Evolutionary conservation across 2,113 vertebrate species (phyloP).

Genomic region (Oreamnos americanus): DNA sequence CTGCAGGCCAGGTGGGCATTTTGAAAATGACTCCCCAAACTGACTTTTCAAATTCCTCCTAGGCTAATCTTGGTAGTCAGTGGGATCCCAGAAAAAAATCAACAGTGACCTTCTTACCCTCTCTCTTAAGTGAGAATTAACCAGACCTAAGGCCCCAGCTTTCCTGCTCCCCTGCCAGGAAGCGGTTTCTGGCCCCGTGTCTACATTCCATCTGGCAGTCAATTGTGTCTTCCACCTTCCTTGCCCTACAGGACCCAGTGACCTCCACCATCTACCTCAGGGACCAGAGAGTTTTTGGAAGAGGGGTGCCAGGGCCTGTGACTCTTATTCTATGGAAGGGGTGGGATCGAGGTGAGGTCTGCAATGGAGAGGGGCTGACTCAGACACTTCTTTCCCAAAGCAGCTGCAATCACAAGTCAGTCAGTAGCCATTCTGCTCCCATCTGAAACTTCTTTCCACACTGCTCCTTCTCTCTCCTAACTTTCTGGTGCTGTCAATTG

Average conservation of each 20-base stretch:
- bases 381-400: not conserved
- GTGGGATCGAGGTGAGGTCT: not conserved
- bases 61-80: slow-evolving; percentile 32
- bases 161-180: not conserved
- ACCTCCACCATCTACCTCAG: not conserved
- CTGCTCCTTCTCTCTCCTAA: not conserved
- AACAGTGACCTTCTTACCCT: slow-evolving; percentile 12
- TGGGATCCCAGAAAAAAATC: not conserved
- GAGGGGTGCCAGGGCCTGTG: not conserved
- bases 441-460: slow-evolving; percentile 7
- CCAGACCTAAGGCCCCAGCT: not conserved
- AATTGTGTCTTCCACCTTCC: slow-evolving; percentile 39
- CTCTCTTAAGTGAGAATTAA: slow-evolving; percentile 48
- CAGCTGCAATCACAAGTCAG: not conserved
- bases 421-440: not conserved
- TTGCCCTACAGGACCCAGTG: not conserved
- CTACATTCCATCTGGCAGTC: slow-evolving; percentile 27
- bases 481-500: not conserved
- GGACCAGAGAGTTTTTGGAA: slow-evolving; percentile 13
- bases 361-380: not conserved
- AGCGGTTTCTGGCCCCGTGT: not conserved
- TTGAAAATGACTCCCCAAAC: slow-evolving; percentile 3
- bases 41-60: slow-evolving; percentile 49
- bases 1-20: slow-evolving; percentile 29
- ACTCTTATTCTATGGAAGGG: not conserved